Evolutionary conservation across 2,888 invertebrate genomes (phyloP), one percentile per base, ranked within the genome.

Genomic region (Alentia gelatinosa): DNA sequence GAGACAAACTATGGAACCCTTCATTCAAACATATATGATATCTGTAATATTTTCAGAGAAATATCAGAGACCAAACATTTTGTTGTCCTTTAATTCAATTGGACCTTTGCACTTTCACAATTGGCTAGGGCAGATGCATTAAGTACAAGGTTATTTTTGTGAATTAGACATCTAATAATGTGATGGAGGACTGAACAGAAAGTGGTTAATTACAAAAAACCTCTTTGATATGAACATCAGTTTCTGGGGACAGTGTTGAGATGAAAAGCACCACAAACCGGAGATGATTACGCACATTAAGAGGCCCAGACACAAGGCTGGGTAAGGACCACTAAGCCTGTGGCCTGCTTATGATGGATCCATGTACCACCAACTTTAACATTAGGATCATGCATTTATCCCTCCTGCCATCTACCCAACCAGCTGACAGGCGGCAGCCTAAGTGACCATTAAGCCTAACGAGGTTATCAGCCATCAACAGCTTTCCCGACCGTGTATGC

Each of bases 381-480:
- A 68, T 68, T 68, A 68, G 68, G 68, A 68, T 68, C 68, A 68
- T n/a, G 68, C 68, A 56, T 56, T 56, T 56, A 56, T 56, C 56
- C 56, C 19, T n/a, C 56, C 56, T n/a, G 56, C n/a, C 56, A 56
- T 56, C 56, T n/a, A n/a, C 56, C 56, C 56, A 56, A n/a, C 56
- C 56, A 56, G 56, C 56, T n/a, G n/a, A 68, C 30, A 68, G 68
- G 26, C 26, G 26, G 12, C 12, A 26, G 68, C n/a, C 68, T 79
- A 79, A 86, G 50, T 86, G 86, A 50, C 47, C 86, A 86, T 86
- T 86, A 47, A 30, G 47, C 26, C 50, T 86, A 86, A 86, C 47
- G 42, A 86, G 86, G 86, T 86, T 86, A 86, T 86, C 86, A 47
- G 30, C 30, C 30, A 47, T 47, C 30, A 86, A 42, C 42, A 50